phyloP scores from a whole-genome alignment of 2,797 vertebrate species.

The Coendou prehensilis region DNA sequence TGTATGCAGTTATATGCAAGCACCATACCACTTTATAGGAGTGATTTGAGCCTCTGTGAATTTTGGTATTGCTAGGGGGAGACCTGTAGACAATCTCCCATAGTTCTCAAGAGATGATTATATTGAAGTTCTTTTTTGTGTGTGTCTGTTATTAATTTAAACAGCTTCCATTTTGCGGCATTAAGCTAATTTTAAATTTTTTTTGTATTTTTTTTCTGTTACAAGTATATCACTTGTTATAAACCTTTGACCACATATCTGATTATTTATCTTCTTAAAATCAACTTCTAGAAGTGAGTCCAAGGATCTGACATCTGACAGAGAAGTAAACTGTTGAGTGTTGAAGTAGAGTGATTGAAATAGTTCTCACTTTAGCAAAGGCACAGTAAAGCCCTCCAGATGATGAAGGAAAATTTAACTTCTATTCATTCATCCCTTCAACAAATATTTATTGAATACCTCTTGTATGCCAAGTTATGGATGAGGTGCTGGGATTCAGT shows the following conservation, averaged over 20 bases:
- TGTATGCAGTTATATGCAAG: not conserved
- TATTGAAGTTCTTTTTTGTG: not conserved
- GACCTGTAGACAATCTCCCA: not conserved
- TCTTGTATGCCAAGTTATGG: not conserved
- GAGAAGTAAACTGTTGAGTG: not conserved
- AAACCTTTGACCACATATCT: not conserved
- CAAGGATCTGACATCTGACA: not conserved
- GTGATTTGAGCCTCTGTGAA: not conserved
- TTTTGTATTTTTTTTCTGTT: not conserved
- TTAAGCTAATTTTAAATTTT: conserved; percentile 39
- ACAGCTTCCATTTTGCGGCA: not conserved
- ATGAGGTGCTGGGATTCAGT: not conserved
- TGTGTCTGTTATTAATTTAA: conserved; percentile 11
- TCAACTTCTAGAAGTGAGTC: conserved; percentile 60
- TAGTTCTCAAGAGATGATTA: not conserved
- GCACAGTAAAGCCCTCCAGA: not conserved
- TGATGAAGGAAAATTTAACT: not conserved
- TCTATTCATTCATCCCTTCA: not conserved
- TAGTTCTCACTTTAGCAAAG: conserved; percentile 10
- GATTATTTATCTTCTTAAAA: conserved; percentile 44
- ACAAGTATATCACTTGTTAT: not conserved
- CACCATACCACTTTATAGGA: not conserved
- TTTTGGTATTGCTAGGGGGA: not conserved
- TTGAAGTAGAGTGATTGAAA: conserved; percentile 41
- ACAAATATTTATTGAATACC: not conserved